A percentile compares a stretch with the other conserved stretches of the same genome.
These are phyloP conservation scores for Orestias chungarensis DNA, from an alignment of 2,797 vertebrate genomes.

Conservation along the genomic window DNA sequence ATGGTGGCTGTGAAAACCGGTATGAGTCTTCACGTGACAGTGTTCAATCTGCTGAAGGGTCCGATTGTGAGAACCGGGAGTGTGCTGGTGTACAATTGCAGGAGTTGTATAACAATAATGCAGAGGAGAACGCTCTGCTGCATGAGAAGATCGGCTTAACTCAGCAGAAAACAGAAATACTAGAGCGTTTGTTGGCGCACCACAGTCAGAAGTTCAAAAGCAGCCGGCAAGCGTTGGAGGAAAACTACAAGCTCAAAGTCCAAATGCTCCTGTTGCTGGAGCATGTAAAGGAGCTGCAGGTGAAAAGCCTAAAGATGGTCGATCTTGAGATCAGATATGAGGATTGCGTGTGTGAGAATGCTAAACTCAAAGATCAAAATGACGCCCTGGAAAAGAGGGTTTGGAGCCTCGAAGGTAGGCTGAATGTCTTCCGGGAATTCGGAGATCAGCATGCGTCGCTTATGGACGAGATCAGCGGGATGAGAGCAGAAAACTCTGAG, in stretches of 20 bases:
- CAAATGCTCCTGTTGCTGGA: slow-evolving; percentile 66
- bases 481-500: slow-evolving; percentile 65
- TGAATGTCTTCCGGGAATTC: slow-evolving; percentile 53
- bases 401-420: slow-evolving; percentile 59
- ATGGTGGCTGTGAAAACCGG: slow-evolving; percentile 12
- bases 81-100: slow-evolving; percentile 29
- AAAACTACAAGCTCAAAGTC: slow-evolving; percentile 71
- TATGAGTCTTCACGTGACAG: slow-evolving; percentile 21
- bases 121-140: slow-evolving; percentile 76
- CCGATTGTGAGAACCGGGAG: slow-evolving; percentile 34
- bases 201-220: slow-evolving; percentile 58
- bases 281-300: slow-evolving; percentile 62
- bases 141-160: slow-evolving; percentile 75
- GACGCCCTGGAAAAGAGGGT: slow-evolving; percentile 63
- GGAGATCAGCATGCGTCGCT: slow-evolving; percentile 31
- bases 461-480: slow-evolving; percentile 68
- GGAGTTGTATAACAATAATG: slow-evolving; percentile 35
- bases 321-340: slow-evolving; percentile 58
- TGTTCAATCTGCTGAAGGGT: slow-evolving; percentile 26
- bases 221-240: slow-evolving; percentile 65
- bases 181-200: slow-evolving; percentile 64
- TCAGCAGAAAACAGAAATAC: slow-evolving; percentile 72
- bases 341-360: slow-evolving; percentile 69
- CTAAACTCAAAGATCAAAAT: slow-evolving; percentile 64
- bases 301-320: slow-evolving; percentile 32